These are phyloP conservation scores for Caenorhabditis japonica DNA, from an alignment of 2,888 invertebrate species.

Conservation along the genomic window DNA sequence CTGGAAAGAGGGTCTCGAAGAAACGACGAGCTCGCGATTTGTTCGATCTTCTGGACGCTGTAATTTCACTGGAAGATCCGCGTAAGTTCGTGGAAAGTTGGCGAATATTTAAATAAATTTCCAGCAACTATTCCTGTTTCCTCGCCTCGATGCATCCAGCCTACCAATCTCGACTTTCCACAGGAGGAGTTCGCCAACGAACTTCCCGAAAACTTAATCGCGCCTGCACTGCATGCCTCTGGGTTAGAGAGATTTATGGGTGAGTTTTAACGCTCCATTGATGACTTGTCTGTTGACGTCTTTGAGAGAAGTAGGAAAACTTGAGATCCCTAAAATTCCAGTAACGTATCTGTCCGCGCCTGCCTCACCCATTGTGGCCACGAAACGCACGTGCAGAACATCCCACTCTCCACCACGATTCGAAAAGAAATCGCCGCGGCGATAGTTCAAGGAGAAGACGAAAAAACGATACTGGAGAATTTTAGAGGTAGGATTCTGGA, in stretches of 20 bases:
- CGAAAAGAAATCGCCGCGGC: constrained; percentile 18
- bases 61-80: not conserved
- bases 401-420: constrained; percentile 10
- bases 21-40: constrained; percentile 4
- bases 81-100: not conserved
- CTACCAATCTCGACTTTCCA: not conserved
- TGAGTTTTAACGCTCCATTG: too few species aligned
- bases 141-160: not conserved
- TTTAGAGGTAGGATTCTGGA: constrained; percentile 1
- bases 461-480: constrained; percentile 4
- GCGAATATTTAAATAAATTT: not conserved
- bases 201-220: not conserved
- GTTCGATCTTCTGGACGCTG: not conserved
- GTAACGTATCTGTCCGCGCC: constrained; percentile 3
- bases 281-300: too few species aligned
- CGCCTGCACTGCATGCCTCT: too few species aligned
- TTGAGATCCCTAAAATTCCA: constrained; percentile 4
- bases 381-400: not conserved
- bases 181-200: not conserved
- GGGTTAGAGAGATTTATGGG: too few species aligned
- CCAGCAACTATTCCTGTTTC: constrained; percentile 1
- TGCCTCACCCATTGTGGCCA: constrained; percentile 31
- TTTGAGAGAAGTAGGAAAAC: too few species aligned
- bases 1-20: constrained; percentile 13
- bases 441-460: constrained; percentile 14